A percentile compares a stretch with the other conserved stretches of the same genome.
These are phyloP conservation scores for Conistra vaccinii DNA, from an alignment of 2,888 invertebrate species.

Conservation along the genomic window DNA sequence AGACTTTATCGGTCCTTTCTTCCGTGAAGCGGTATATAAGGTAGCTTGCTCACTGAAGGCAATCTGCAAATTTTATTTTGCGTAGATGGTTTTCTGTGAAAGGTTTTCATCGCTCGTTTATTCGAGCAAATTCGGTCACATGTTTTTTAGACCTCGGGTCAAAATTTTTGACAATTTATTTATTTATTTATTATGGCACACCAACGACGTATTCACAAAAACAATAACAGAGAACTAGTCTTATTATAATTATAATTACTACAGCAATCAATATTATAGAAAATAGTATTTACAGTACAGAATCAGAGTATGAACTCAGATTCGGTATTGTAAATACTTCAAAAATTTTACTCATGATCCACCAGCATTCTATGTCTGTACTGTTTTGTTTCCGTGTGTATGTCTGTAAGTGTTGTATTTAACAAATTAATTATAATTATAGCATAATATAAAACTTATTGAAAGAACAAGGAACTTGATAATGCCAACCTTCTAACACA, in stretches of 20 bases:
- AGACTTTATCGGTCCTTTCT: slow-evolving; percentile 38
- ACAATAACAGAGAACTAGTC: too few species aligned
- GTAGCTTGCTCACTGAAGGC: slow-evolving; percentile 1
- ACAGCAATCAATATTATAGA: too few species aligned
- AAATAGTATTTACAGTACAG: too few species aligned
- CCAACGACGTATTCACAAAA: too few species aligned
- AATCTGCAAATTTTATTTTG: slow-evolving; percentile 6
- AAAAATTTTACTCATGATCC: neutral
- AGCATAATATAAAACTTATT: neutral
- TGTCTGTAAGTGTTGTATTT: neutral
- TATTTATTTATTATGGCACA: too few species aligned
- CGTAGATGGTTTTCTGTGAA: neutral
- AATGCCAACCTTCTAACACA: too few species aligned
- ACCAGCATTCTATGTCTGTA: neutral
- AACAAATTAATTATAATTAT: neutral
- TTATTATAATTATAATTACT: too few species aligned
- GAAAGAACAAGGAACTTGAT: neutral
- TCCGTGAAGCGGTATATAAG: slow-evolving; percentile 29
- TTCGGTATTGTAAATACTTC: neutral
- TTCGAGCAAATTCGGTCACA: neutral
- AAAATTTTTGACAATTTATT: too few species aligned
- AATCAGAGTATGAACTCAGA: too few species aligned
- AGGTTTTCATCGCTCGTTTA: neutral
- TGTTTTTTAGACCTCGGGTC: neutral
- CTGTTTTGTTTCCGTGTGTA: too few species aligned